phyloP scores from a whole-genome alignment of 2,113 vertebrate genomes.

The Corythoichthys haematopterus region DNA sequence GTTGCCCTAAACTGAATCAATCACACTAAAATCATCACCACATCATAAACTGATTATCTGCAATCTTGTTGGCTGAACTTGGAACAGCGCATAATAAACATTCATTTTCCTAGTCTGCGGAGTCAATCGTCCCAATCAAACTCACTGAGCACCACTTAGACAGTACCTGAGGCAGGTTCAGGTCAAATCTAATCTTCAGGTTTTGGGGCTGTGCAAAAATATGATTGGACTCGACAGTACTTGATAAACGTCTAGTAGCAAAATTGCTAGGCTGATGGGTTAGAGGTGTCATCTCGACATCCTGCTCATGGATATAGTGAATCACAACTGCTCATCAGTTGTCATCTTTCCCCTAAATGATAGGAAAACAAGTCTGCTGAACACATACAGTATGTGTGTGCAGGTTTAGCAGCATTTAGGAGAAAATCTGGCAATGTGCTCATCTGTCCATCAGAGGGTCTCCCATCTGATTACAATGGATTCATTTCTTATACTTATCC shows the following conservation, averaged over 20 bases:
- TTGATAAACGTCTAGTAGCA: conserved; percentile 5
- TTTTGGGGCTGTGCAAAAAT: conserved; percentile 47
- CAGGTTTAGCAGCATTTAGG: conserved; percentile 49
- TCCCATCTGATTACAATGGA: conserved; percentile 47
- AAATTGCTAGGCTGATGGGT: neutral
- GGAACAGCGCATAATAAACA: neutral
- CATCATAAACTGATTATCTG: conserved; percentile 13
- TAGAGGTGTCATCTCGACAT: neutral
- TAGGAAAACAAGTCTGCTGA: conserved; percentile 11
- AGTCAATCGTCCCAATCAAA: neutral
- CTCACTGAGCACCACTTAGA: conserved; percentile 4
- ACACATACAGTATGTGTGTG: conserved; percentile 9
- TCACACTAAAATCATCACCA: neutral
- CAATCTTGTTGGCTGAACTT: neutral
- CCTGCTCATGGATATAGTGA: neutral
- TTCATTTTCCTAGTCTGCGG: neutral
- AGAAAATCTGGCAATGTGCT: conserved; percentile 37
- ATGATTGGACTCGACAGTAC: conserved; percentile 31
- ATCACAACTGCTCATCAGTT: neutral
- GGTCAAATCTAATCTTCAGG: conserved; percentile 3
- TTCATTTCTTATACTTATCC: conserved; percentile 62
- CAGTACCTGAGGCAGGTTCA: conserved; percentile 6
- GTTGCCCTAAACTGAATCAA: conserved; percentile 16
- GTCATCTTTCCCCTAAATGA: neutral
- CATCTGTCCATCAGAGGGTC: conserved; percentile 44